A percentile compares a stretch with the other conserved stretches of the same genome.
Conservation (phyloP, 37 sponge, comb jelly and placozoan genomes). For the Tethya wilhelma region DNA sequence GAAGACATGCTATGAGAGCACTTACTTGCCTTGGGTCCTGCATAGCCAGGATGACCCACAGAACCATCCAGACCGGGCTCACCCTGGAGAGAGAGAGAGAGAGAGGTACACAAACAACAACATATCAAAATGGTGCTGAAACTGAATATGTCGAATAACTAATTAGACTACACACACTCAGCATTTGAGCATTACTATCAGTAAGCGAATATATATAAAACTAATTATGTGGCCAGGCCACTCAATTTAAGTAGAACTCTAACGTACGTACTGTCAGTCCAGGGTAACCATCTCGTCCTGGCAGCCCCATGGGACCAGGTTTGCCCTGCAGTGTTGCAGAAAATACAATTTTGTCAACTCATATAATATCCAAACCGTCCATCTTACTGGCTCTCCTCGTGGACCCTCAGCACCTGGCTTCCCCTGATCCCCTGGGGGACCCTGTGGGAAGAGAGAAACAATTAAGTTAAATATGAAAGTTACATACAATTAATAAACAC, state of each 20-base stretch:
- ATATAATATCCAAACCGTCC: neutral
- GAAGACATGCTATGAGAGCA: constrained; percentile 16
- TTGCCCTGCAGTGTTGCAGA: neutral
- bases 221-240: too few species aligned
- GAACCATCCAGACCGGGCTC: constrained; percentile 24
- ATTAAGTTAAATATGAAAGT: neutral
- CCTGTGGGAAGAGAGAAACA: constrained; percentile 8
- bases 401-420: constrained; percentile 36
- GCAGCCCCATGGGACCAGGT: neutral
- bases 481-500: neutral
- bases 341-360: too few species aligned
- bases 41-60: constrained; percentile 44
- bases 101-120: neutral
- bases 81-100: constrained; percentile 6
- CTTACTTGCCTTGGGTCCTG: constrained; percentile 84
- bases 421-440: constrained; percentile 44
- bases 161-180: too few species aligned
- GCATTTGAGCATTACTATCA: too few species aligned
- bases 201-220: too few species aligned
- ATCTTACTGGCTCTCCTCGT: constrained; percentile 38
- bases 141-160: too few species aligned
- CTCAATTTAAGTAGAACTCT: too few species aligned
- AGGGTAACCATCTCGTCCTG: neutral
- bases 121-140: neutral
- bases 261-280: neutral